Evolutionary conservation across 2,888 invertebrate species (phyloP).

Genomic region (Ophion ellenae): DNA sequence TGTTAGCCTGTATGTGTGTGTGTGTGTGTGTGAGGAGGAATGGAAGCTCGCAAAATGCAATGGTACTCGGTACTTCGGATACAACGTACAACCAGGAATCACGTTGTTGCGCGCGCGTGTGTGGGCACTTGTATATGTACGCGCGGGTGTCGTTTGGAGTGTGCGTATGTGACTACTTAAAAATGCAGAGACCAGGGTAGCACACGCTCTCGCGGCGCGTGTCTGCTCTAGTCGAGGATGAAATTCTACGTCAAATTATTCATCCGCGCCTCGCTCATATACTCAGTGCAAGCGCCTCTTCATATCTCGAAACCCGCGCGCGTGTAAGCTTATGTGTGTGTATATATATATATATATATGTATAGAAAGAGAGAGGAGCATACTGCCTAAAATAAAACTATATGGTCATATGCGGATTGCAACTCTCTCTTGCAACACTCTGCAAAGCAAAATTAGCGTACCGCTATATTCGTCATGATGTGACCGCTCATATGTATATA

Average conservation of each 20-base stretch:
- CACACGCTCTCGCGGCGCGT: slow-evolving; percentile 61
- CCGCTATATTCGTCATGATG: slow-evolving; percentile 55
- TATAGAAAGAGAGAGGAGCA: too few relatives aligned
- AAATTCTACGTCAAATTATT: slow-evolving; percentile 67
- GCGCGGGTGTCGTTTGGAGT: slow-evolving; percentile 57
- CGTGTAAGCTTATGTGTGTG: not conserved
- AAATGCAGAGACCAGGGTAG: slow-evolving; percentile 60
- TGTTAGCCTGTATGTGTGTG: not conserved
- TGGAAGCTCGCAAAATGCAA: slow-evolving; percentile 35
- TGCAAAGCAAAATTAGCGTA: slow-evolving; percentile 36
- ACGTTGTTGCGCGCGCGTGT: not conserved
- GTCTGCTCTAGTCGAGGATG: slow-evolving; percentile 65
- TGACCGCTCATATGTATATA: slow-evolving; percentile 20
- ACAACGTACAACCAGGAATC: slow-evolving; percentile 49
- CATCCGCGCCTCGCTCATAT: slow-evolving; percentile 46
- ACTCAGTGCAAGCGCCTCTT: slow-evolving; percentile 35
- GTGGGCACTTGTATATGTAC: not conserved
- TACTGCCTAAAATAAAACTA: slow-evolving; percentile 16
- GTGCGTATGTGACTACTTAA: slow-evolving; percentile 60
- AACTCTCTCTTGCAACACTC: slow-evolving; percentile 34
- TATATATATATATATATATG: not conserved
- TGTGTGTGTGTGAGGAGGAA: not conserved
- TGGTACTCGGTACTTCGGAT: slow-evolving; percentile 56
- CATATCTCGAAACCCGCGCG: slow-evolving; percentile 27
- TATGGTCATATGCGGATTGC: slow-evolving; percentile 32